phyloP scores from a whole-genome alignment of 2,113 vertebrate species.

The Clarias magur region DNA sequence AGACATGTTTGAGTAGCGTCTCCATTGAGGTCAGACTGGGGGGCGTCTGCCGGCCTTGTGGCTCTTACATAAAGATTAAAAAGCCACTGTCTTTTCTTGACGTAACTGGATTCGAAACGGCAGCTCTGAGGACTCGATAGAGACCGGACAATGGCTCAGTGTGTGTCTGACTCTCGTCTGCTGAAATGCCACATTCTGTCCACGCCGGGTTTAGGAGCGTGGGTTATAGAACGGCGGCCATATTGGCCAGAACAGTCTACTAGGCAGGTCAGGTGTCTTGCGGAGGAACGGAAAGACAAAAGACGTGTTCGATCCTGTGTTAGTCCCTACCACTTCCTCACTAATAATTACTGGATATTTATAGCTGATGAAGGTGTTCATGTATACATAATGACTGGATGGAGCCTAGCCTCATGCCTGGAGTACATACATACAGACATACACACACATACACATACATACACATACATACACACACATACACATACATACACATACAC shows the following conservation, averaged over 20 bases:
- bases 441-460: not conserved
- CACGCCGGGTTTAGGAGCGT: not conserved
- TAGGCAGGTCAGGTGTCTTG: not conserved
- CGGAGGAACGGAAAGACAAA: not conserved
- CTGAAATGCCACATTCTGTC: constrained; percentile 31
- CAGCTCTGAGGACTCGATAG: constrained; percentile 10
- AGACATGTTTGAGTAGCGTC: not conserved
- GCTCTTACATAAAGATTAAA: not conserved
- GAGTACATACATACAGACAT: not conserved
- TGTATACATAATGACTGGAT: not conserved
- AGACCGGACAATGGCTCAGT: constrained; percentile 32
- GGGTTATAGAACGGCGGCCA: not conserved
- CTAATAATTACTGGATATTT: constrained; percentile 16
- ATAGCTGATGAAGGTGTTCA: constrained; percentile 22
- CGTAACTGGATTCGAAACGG: constrained; percentile 12
- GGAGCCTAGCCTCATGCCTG: not conserved
- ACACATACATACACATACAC: not conserved
- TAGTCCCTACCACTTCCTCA: not conserved
- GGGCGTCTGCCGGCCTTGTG: not conserved
- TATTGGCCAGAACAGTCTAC: not conserved
- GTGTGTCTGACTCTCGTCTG: constrained; percentile 20
- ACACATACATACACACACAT: not conserved
- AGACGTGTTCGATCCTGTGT: not conserved
- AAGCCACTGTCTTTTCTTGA: not conserved
- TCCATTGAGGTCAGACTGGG: not conserved